Evolutionary conservation across 1,140 invertebrate species (phyloP), one percentile per base, ranked within the genome.

Genomic region (Myzus persicae): DNA sequence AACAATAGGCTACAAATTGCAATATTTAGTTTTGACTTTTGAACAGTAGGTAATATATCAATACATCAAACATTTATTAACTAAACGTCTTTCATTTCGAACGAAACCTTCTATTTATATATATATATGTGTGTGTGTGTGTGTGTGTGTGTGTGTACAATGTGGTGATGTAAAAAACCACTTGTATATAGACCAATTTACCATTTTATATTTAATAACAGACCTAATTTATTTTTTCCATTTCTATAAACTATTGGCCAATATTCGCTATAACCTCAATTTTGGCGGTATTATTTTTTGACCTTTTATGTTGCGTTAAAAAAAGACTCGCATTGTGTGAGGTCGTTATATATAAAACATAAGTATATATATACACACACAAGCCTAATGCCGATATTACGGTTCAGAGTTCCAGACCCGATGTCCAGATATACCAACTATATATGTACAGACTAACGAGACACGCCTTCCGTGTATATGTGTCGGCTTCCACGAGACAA

Each of bases 401-500:
- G 59, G 90, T 81, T 59, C 54, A 91, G 18, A 90, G 40, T n/a
- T 31, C 36, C 18, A 91, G 0, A 82, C 42, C 44, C 44, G 26
- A 38, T 84, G 91, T 93, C 91, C 91, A 54, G 42, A 85, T 44
- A 76, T 38, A 26, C 36, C 24, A 11, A 59, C 42, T 44, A 48
- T 48, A 48, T 48, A 48, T 48, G 18, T 46, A 46, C 18, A 48
- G 22, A 51, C 54, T 67, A 40, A 90, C 54, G 14, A 67, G 44
- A 85, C 48, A 84, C 91, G 91, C 91, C 91, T 38, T n/a, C 22
- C 59, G 6, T 20, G 40, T 92, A 31, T 51, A 40, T n/a, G 91
- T 84, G 81, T 84, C 91, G 76, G 76, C 76, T 51, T 92, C 36
- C 44, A 85, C 42, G 51, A 93, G 91, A 85, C 48, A 85, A 87